A percentile compares a stretch with the other conserved stretches of the same genome.
phyloP scores from a whole-genome alignment of 2,888 invertebrate species.

The Drosophila villosipedis region DNA sequence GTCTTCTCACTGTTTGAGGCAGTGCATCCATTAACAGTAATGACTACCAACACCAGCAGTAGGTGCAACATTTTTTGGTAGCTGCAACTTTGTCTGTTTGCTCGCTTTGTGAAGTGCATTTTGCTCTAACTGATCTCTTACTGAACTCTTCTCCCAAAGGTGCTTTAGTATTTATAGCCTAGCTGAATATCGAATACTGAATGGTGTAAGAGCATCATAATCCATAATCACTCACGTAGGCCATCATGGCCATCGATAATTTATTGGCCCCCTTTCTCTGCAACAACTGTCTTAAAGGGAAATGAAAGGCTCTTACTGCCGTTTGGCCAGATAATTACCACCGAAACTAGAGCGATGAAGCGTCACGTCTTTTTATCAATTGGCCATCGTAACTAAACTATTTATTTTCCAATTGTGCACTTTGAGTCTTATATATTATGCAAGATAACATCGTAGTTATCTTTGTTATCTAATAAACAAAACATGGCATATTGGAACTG shows the following conservation, averaged over 20 bases:
- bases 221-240: slow-evolving; percentile 66
- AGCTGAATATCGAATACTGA: slow-evolving; percentile 9
- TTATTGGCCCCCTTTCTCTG: slow-evolving; percentile 47
- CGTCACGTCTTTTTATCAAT: slow-evolving; percentile 30
- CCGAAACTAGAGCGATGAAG: slow-evolving; percentile 4
- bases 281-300: slow-evolving; percentile 38
- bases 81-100: slow-evolving; percentile 6
- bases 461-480: not conserved
- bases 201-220: slow-evolving; percentile 9
- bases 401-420: slow-evolving; percentile 4
- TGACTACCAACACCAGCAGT: slow-evolving; percentile 28
- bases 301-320: slow-evolving; percentile 66
- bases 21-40: slow-evolving; percentile 23
- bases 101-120: slow-evolving; percentile 32
- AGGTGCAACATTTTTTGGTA: slow-evolving; percentile 24
- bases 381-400: slow-evolving; percentile 27
- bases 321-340: slow-evolving; percentile 12
- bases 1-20: slow-evolving; percentile 43
- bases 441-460: slow-evolving; percentile 3
- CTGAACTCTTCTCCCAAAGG: slow-evolving; percentile 31
- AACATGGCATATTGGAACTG: not conserved
- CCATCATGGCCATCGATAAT: slow-evolving; percentile 17
- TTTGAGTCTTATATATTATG: not conserved
- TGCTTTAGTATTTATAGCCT: slow-evolving; percentile 66
- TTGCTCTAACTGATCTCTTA: slow-evolving; percentile 20